Conservation (phyloP, 2,888 invertebrate species). For the Nephrocerus scutellatus region DNA sequence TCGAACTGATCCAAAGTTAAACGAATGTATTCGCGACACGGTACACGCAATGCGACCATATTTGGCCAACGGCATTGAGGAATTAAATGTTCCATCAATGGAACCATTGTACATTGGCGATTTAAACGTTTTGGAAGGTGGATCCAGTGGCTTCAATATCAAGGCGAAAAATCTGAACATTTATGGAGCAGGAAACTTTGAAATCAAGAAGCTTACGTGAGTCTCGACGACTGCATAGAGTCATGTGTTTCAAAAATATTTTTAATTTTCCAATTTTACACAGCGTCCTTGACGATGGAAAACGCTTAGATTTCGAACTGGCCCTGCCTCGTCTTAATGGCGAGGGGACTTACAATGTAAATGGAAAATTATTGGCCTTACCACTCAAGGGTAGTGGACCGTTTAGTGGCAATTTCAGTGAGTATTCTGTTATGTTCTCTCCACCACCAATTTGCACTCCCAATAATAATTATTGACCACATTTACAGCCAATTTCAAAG, state of each 20-base stretch:
- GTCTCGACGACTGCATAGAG: slow-evolving; percentile 1
- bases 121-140: slow-evolving; percentile 59
- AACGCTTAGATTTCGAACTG: slow-evolving; percentile 54
- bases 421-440: slow-evolving; percentile 36
- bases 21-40: slow-evolving; percentile 56
- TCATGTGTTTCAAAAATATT: not conserved
- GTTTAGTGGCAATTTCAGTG: slow-evolving; percentile 64
- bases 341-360: slow-evolving; percentile 59
- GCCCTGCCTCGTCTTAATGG: slow-evolving; percentile 54
- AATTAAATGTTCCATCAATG: slow-evolving; percentile 60
- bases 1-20: slow-evolving; percentile 55
- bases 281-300: slow-evolving; percentile 25
- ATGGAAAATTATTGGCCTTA: slow-evolving; percentile 63
- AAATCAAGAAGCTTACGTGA: slow-evolving; percentile 51
- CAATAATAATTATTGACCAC: too few relatives aligned
- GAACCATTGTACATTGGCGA: slow-evolving; percentile 66
- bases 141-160: slow-evolving; percentile 35
- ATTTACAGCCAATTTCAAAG: slow-evolving; percentile 59
- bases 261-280: slow-evolving; percentile 7
- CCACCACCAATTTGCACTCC: not conserved
- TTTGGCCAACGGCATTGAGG: slow-evolving; percentile 58
- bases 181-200: slow-evolving; percentile 58
- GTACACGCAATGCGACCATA: slow-evolving; percentile 57
- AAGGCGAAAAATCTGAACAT: slow-evolving; percentile 55
- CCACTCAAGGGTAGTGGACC: slow-evolving; percentile 66